Base-by-base conservation (phyloP, 2,888 invertebrate genomes). In the Teleiodes luculella region DNA sequence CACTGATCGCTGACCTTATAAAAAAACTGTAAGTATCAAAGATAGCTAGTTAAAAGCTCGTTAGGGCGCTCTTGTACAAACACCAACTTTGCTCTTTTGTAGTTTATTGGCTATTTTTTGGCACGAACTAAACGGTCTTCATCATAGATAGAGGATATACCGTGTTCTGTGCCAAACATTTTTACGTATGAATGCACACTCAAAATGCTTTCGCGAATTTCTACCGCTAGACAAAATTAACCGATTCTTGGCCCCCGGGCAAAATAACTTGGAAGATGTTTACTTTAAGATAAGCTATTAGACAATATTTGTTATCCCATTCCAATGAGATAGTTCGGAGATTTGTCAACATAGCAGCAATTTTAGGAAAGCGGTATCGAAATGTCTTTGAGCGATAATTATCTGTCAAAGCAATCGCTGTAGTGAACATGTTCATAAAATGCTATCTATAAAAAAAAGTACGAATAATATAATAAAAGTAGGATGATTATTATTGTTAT, bases 31-130 rank as follows among this genome's bases (percentile, higher is more conserved):
- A 24, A 33, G 6, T 28, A 28, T 11, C 24, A 43, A 43, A 49
- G 20, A 49, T 20, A 43, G 43, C 31, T 43, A 52, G 43, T 52
- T 43, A 52, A 52, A 52, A 43, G 33, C 52, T 52, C 52, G 52
- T 52, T 52, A 52, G 33, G 51, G 7, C 36, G 48, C 20, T 33
- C 20, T 48, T 48, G 35, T 7, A 37, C 49, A 49, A 49, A 49
- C 49, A 49, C 41, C 41, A 31, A 51, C 31, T 41, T 39, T 41
- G 16, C 30, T 51, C 51, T 51, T 51, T 43, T 30, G 39, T 41
- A 41, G 30, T 41, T 51, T 51, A 51, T 51, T 51, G 31, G 41
- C 16, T 18, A 20, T 41, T 43, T 52, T 43, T 45, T 52, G 45
- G 52, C 52, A 52, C 51, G 33, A 35, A 52, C 52, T 45, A 52